phyloP scores from a whole-genome alignment of 1,140 invertebrate species.

The Leptonema lineaticorne region DNA sequence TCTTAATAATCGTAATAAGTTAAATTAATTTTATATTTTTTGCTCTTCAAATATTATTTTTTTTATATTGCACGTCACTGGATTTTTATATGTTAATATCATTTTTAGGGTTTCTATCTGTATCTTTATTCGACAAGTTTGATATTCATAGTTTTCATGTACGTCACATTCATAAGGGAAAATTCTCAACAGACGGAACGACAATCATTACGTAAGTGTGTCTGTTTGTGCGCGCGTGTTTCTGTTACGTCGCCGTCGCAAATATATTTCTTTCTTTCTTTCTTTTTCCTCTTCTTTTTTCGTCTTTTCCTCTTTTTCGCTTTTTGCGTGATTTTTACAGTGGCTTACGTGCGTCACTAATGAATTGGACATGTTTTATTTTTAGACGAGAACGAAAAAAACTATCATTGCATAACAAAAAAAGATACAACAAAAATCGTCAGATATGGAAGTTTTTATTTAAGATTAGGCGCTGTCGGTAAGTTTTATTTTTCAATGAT shows the following conservation, averaged over 20 bases:
- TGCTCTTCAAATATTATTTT: too few relatives aligned
- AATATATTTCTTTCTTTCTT: too few relatives aligned
- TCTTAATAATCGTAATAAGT: too few relatives aligned
- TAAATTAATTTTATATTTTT: too few relatives aligned
- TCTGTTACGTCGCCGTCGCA: too few relatives aligned
- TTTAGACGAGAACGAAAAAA: constrained; percentile 30
- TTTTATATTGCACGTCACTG: too few relatives aligned
- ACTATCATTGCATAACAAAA: constrained; percentile 7
- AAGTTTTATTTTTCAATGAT: background rate
- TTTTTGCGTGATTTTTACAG: too few relatives aligned
- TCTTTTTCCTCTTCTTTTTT: too few relatives aligned
- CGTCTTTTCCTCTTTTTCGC: too few relatives aligned
- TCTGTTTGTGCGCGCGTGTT: background rate
- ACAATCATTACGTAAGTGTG: constrained; percentile 43
- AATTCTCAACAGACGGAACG: constrained; percentile 50
- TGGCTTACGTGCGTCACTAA: background rate
- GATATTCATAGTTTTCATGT: constrained; percentile 78
- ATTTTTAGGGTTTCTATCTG: constrained; percentile 75
- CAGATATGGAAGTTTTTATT: constrained; percentile 75
- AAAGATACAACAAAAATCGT: constrained; percentile 47
- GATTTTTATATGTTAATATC: background rate
- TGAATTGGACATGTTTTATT: background rate
- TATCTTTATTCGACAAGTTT: constrained; percentile 80
- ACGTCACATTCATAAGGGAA: constrained; percentile 67
- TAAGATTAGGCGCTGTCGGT: constrained; percentile 76